These are phyloP conservation scores for Apteryx mantelli DNA, from an alignment of 2,113 vertebrate genomes.

Conservation along the genomic window DNA sequence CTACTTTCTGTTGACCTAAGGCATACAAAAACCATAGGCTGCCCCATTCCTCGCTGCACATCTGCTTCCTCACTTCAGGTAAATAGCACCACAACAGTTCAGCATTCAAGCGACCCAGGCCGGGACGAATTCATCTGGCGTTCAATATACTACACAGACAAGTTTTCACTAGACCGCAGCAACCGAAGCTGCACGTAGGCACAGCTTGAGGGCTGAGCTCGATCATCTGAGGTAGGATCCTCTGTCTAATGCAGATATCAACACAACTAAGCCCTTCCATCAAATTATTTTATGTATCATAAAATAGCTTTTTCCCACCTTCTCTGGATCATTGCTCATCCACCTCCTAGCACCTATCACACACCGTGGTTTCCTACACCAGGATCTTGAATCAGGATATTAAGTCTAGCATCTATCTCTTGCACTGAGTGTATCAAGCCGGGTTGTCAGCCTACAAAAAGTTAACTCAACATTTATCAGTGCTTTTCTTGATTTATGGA, in stretches of 20 bases:
- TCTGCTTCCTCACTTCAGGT: accelerated
- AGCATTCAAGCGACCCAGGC: too few relatives aligned
- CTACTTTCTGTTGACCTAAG: not conserved
- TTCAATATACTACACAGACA: too few relatives aligned
- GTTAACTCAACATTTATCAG: not conserved
- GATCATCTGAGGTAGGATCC: not conserved
- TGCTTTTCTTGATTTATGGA: not conserved
- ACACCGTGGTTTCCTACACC: not conserved
- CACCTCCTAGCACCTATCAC: accelerated
- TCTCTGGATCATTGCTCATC: not conserved
- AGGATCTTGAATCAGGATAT: not conserved
- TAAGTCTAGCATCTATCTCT: not conserved
- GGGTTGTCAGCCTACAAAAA: not conserved
- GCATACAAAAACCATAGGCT: not conserved
- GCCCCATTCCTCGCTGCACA: too few relatives aligned
- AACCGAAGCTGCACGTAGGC: too few relatives aligned
- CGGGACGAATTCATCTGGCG: not conserved
- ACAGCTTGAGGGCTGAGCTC: not conserved
- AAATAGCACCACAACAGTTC: not conserved
- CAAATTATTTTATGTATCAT: not conserved
- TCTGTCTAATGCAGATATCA: not conserved
- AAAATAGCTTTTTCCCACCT: not conserved
- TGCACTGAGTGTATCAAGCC: not conserved
- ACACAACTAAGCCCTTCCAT: not conserved
- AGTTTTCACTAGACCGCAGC: too few relatives aligned